These are phyloP conservation scores for Bombus sibiricus DNA, from an alignment of 1,140 invertebrate genomes.

Conservation along the genomic window DNA sequence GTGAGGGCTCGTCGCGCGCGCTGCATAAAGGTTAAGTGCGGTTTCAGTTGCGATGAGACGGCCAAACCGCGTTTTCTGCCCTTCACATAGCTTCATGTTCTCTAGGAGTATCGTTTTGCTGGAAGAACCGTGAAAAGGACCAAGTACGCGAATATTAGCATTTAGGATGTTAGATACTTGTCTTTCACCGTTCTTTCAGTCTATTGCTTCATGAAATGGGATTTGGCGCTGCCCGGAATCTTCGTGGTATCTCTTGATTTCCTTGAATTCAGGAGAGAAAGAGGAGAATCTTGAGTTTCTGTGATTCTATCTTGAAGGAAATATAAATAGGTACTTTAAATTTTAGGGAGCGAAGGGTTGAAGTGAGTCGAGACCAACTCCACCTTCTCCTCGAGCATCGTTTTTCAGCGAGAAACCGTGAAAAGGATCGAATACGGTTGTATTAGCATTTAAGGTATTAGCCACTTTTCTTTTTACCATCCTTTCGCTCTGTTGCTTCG, in stretches of 20 bases:
- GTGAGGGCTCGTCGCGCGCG: not conserved
- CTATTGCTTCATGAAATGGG: not conserved
- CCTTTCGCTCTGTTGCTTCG: not conserved
- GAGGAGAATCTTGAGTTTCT: too few relatives aligned
- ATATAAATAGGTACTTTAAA: too few relatives aligned
- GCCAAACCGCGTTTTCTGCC: not conserved
- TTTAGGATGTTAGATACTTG: slow-evolving; percentile 4
- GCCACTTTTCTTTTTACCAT: slow-evolving; percentile 13
- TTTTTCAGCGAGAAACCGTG: not conserved
- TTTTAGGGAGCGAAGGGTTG: too few relatives aligned
- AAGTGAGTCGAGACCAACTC: too few relatives aligned
- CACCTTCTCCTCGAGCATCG: too few relatives aligned
- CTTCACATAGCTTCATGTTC: not conserved
- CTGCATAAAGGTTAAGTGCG: not conserved
- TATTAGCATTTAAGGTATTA: slow-evolving; percentile 17
- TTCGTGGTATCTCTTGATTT: too few relatives aligned
- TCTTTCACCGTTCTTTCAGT: not conserved
- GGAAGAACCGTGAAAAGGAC: not conserved
- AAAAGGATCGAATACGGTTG: not conserved
- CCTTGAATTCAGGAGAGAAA: too few relatives aligned
- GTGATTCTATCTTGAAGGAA: too few relatives aligned
- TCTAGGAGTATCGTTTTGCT: too few relatives aligned
- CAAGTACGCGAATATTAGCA: not conserved
- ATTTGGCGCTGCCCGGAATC: too few relatives aligned
- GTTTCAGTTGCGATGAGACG: not conserved